Evolutionary conservation across 1,140 invertebrate species (phyloP).

Genomic region (Drosophila suzukii): DNA sequence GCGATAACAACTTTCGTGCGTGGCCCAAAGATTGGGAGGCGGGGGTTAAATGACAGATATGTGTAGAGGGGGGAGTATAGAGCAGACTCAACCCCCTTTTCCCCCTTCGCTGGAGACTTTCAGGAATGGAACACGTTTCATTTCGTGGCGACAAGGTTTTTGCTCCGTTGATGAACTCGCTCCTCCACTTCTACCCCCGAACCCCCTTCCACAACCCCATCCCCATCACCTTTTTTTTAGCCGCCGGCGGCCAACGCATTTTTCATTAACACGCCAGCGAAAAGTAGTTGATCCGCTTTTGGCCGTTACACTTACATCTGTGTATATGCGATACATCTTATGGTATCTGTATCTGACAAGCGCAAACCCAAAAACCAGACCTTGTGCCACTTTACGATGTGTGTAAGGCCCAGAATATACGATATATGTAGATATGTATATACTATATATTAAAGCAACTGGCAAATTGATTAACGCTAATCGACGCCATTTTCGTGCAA

Average conservation of each 20-base stretch:
- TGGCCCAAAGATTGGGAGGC: slow-evolving; percentile 16
- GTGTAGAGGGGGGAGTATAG: not conserved
- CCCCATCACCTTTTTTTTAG: not conserved
- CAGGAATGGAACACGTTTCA: slow-evolving; percentile 62
- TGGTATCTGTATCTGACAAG: slow-evolving; percentile 50
- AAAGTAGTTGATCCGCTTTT: slow-evolving; percentile 76
- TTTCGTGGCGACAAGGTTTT: slow-evolving; percentile 69
- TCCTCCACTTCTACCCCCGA: not conserved
- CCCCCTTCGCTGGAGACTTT: not conserved
- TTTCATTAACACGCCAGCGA: slow-evolving; percentile 64
- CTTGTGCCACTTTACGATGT: slow-evolving; percentile 76
- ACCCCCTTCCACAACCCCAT: not conserved
- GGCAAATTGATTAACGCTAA: slow-evolving; percentile 78
- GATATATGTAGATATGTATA: slow-evolving; percentile 28
- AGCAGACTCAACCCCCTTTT: slow-evolving; percentile 6
- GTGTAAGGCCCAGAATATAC: slow-evolving; percentile 56
- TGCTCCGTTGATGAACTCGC: slow-evolving; percentile 72
- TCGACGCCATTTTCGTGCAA: slow-evolving; percentile 70
- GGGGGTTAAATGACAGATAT: slow-evolving; percentile 2
- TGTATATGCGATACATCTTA: slow-evolving; percentile 51
- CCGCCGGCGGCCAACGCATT: slow-evolving; percentile 66
- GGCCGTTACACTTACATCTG: slow-evolving; percentile 53
- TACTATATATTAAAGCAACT: slow-evolving; percentile 24
- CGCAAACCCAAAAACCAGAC: slow-evolving; percentile 68
- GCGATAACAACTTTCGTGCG: slow-evolving; percentile 72